Conservation (phyloP, 1,140 invertebrate species). For the Drosophila kikkawai region DNA sequence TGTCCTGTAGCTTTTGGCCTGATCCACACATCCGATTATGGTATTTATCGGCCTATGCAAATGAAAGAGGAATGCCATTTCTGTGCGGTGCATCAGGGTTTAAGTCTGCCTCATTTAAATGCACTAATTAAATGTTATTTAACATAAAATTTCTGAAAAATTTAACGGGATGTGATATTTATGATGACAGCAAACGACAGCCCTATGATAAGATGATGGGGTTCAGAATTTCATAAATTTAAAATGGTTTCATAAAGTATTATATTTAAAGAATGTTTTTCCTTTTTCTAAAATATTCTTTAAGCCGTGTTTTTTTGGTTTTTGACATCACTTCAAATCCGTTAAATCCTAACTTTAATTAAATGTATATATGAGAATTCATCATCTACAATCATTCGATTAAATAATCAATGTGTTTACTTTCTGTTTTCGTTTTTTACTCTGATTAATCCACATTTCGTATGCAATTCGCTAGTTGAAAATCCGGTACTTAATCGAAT, state of each 20-base stretch:
- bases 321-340: neutral
- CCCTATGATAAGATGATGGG: neutral
- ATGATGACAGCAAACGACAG: constrained; percentile 1
- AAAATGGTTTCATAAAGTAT: too few species aligned
- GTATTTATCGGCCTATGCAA: constrained; percentile 59
- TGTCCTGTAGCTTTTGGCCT: neutral
- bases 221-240: neutral
- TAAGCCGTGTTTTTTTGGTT: neutral
- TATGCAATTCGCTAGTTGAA: constrained; percentile 40
- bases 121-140: constrained; percentile 56
- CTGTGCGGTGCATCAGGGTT: neutral
- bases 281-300: neutral
- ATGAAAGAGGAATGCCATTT: constrained; percentile 17
- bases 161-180: neutral
- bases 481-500: constrained; percentile 72
- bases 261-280: neutral
- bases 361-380: neutral
- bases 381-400: neutral
- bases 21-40: constrained; percentile 41
- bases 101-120: constrained; percentile 47
- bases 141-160: constrained; percentile 9
- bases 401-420: constrained; percentile 22
- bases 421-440: constrained; percentile 14
- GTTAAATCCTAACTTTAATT: neutral
- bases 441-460: constrained; percentile 50